Evolutionary conservation across 2,113 vertebrate genomes (phyloP).

Genomic region (Regulus satrapa): DNA sequence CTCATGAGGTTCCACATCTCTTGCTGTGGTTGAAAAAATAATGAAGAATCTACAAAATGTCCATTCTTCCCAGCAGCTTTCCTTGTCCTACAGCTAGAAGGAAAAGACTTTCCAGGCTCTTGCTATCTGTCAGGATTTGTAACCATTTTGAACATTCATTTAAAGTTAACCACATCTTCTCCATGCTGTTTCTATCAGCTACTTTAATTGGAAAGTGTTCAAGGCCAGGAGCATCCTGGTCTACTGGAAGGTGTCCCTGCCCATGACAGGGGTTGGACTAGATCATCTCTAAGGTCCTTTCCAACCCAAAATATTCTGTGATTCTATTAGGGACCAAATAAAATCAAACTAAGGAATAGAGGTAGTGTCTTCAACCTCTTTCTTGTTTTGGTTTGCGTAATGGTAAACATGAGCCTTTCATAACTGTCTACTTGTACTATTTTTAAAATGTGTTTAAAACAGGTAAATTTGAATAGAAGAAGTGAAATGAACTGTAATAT

Average conservation of each 20-base stretch:
- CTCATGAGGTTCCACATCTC: not conserved
- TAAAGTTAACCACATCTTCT: not conserved
- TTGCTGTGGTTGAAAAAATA: not conserved
- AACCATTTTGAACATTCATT: not conserved
- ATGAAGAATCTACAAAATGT: not conserved
- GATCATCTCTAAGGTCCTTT: not conserved
- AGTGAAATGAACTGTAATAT: not conserved
- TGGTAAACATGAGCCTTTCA: not conserved
- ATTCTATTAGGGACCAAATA: not conserved
- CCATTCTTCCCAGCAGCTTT: not conserved
- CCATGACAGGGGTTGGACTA: not conserved
- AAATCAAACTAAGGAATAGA: not conserved
- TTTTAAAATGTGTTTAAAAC: not conserved
- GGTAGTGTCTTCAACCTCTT: not conserved
- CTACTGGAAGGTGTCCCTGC: not conserved
- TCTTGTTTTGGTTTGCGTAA: not conserved
- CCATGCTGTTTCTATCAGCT: not conserved
- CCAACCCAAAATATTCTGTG: not conserved
- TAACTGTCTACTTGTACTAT: not conserved
- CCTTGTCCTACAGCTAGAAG: not conserved
- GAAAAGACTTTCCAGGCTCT: not conserved
- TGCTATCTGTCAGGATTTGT: not conserved
- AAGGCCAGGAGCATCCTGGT: not conserved
- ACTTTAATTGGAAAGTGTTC: not conserved
- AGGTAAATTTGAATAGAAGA: not conserved